Conservation (phyloP, 1,140 invertebrate genomes). For the Diorhabda elongata region DNA sequence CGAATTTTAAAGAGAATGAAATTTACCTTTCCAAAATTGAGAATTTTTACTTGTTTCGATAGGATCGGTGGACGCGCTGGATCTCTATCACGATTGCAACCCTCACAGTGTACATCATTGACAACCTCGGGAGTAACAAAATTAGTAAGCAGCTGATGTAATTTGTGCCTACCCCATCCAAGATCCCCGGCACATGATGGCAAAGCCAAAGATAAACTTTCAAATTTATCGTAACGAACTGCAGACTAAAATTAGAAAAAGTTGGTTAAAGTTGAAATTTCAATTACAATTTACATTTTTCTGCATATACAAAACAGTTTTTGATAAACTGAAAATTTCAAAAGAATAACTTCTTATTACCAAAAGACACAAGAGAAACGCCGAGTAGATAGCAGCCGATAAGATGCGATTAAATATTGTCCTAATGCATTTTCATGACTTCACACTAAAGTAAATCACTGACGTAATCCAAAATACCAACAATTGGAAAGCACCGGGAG, state of each 20-base stretch:
- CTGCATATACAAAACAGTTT: no score
- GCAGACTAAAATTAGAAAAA: constrained; percentile 58
- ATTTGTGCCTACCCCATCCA: constrained; percentile 53
- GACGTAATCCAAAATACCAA: no score
- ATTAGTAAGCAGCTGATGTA: constrained; percentile 69
- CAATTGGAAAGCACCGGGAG: no score
- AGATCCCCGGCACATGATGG: constrained; percentile 55
- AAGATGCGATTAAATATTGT: no score
- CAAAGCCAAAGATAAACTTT: constrained; percentile 75
- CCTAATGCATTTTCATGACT: no score
- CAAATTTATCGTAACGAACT: constrained; percentile 84
- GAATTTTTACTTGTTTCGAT: constrained; percentile 70
- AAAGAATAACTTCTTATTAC: no score
- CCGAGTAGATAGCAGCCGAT: no score
- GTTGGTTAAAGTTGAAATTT: no score
- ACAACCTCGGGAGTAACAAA: constrained; percentile 82
- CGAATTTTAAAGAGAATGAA: background rate
- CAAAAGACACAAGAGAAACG: no score
- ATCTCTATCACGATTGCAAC: constrained; percentile 59
- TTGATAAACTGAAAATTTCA: no score
- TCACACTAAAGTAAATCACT: no score
- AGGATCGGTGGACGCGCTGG: constrained; percentile 45
- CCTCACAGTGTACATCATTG: constrained; percentile 76
- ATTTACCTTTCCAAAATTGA: constrained; percentile 73
- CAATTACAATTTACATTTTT: no score